Base-by-base conservation (phyloP, 1,140 invertebrate species). In the Rhyzopertha dominica region DNA sequence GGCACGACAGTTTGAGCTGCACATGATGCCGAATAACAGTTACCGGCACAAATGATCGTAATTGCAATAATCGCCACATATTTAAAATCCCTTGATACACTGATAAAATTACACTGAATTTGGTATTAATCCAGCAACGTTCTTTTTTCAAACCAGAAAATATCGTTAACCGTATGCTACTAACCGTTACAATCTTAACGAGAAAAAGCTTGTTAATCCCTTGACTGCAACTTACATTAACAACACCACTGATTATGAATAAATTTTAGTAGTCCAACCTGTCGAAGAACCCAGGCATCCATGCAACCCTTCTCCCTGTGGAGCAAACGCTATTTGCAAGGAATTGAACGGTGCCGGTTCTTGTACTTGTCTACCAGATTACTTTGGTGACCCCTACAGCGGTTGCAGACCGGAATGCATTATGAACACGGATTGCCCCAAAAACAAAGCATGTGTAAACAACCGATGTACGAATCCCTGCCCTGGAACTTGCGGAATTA, bases 241-340 rank as follows among this genome's bases (percentile, higher is more conserved):
- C 5, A 31, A 5, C 29, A 12, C 5, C 5, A 31, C 17, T 23
- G 7, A 22, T 24, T 7, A 22, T 1, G 13, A 24, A n/a, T n/a
- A n/a, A 26, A 45, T 59, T 61, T 56, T 51, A 62, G 59, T 53
- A 45, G 61, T 54, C 66, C 65, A 63, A 63, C 64, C 45, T 25
- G 59, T 57, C 62, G 71, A 64, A 54, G 72, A 68, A 49, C 61
- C 65, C 20, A 54, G 58, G 42, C 72, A 74, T 44, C 74, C 74
- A 12, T 78, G 76, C 54, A 74, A 74, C 51, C 80, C 78, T 65
- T 65, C 75, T 30, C 87, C 87, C 9, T 90, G 87, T 66, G 87
- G 87, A n/a, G 72, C 80, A 3, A 90, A 90, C 68, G 84, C 86
- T 14, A 53, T 82, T 34, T 92, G 87, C 66, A 82, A 83, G 67